These are phyloP conservation scores for Augochlorella aurata DNA, from an alignment of 2,888 invertebrate genomes.

Conservation along the genomic window DNA sequence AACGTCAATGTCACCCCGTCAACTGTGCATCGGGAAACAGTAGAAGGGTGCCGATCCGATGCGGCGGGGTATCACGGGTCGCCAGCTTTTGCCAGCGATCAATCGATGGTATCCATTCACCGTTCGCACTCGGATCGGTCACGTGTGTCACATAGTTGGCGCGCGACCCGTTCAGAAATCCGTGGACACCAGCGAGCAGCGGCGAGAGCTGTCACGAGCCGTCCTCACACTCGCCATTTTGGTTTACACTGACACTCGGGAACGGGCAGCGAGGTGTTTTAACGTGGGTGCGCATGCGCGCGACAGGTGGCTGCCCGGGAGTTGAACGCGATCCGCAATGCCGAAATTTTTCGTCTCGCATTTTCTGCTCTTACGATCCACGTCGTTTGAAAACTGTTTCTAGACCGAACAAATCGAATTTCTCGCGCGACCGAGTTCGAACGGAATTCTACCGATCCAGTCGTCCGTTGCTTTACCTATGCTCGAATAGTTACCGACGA, in stretches of 20 bases:
- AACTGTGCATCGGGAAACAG: conserved; percentile 28
- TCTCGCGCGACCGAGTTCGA: too few relatives aligned
- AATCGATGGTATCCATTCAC: conserved; percentile 44
- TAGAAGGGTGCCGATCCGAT: conserved; percentile 34
- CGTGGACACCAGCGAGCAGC: conserved; percentile 40
- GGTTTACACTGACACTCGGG: conserved; percentile 63
- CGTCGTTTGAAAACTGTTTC: background rate
- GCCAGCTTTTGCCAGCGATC: background rate
- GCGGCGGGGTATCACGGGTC: conserved; percentile 3
- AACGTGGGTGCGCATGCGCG: conserved; percentile 62
- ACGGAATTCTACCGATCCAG: background rate
- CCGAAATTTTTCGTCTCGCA: background rate
- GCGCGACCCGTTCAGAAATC: conserved; percentile 45
- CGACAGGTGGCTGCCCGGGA: conserved; percentile 69
- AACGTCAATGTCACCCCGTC: conserved; percentile 57
- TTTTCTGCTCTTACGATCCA: background rate
- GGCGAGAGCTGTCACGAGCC: conserved; percentile 50
- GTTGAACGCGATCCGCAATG: conserved; percentile 20
- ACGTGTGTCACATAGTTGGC: conserved; percentile 41
- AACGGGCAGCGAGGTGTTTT: conserved; percentile 56
- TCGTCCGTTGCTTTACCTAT: background rate
- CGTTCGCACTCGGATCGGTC: conserved; percentile 29
- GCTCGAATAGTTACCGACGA: background rate
- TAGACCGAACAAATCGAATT: too few relatives aligned
- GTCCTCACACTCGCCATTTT: conserved; percentile 66